These are phyloP conservation scores for Orthosia incerta DNA, from an alignment of 2,888 invertebrate genomes.

Conservation along the genomic window DNA sequence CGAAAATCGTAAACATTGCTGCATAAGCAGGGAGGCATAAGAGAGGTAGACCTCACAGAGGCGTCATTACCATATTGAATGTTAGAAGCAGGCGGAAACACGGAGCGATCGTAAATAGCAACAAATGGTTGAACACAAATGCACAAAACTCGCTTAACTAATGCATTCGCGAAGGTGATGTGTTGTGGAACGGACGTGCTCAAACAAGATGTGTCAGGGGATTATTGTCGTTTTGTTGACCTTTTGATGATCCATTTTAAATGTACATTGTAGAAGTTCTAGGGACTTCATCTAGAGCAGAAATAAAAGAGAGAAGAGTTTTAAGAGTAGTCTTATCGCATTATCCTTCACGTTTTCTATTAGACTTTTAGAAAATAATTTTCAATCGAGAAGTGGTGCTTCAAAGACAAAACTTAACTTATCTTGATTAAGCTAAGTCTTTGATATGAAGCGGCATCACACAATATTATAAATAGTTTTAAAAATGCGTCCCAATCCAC, in stretches of 20 bases:
- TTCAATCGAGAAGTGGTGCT: not conserved
- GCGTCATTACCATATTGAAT: slow-evolving; percentile 68
- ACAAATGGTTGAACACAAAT: slow-evolving; percentile 77
- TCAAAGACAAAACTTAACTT: not conserved
- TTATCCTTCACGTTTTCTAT: not conserved
- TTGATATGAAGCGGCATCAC: not conserved
- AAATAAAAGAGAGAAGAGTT: not conserved
- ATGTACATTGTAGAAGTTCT: not conserved
- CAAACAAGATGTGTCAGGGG: slow-evolving; percentile 48
- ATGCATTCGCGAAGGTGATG: slow-evolving; percentile 82
- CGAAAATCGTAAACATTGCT: slow-evolving; percentile 29
- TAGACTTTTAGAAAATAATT: not conserved
- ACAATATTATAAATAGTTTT: no score
- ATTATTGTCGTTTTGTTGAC: slow-evolving; percentile 46
- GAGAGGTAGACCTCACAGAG: slow-evolving; percentile 61
- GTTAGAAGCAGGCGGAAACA: slow-evolving; percentile 73
- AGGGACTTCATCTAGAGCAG: not conserved
- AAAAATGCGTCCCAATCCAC: not conserved
- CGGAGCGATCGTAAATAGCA: slow-evolving; percentile 74
- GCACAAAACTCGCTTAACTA: slow-evolving; percentile 82
- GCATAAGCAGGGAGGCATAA: slow-evolving; percentile 31
- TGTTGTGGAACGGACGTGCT: slow-evolving; percentile 55
- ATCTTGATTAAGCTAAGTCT: not conserved
- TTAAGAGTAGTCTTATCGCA: not conserved
- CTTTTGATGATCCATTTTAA: slow-evolving; percentile 15